Percentiles rank a stretch among this genome's conserved stretches.
These are phyloP conservation scores for Corythornis madagascariensis DNA, from an alignment of 2,113 vertebrate species.

Conservation along the genomic window DNA sequence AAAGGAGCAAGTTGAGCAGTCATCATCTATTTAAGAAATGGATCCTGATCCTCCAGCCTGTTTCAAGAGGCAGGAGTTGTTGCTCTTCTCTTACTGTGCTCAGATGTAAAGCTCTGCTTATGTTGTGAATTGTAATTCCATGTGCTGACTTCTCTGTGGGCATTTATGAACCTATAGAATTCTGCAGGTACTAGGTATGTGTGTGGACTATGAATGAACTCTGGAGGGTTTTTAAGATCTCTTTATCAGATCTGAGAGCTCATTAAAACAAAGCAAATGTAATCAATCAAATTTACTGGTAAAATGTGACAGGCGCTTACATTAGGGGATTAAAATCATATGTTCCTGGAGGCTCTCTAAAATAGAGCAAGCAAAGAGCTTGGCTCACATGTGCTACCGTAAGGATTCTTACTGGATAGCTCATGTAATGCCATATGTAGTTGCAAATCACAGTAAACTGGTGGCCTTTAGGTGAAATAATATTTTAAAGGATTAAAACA, in stretches of 20 bases:
- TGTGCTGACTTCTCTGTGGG: fast-evolving
- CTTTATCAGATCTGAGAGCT: background rate
- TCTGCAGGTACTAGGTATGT: fast-evolving
- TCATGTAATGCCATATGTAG: background rate
- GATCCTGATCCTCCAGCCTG: background rate
- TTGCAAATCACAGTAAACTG: background rate
- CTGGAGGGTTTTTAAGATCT: background rate
- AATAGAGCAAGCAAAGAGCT: background rate
- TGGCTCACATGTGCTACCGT: fast-evolving
- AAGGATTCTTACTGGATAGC: background rate
- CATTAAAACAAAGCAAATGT: background rate
- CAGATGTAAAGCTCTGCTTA: background rate
- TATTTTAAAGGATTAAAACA: background rate
- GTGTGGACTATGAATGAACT: background rate
- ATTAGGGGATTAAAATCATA: background rate
- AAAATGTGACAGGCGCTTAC: background rate
- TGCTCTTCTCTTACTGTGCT: background rate
- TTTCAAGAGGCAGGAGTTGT: background rate
- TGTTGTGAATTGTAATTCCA: background rate
- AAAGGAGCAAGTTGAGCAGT: background rate
- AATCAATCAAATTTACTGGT: background rate
- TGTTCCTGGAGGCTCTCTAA: background rate
- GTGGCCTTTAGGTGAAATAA: background rate
- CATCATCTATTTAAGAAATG: background rate
- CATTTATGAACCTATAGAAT: too few species aligned